phyloP scores from a whole-genome alignment of 2,888 invertebrate species.

The Axea sp. region DNA sequence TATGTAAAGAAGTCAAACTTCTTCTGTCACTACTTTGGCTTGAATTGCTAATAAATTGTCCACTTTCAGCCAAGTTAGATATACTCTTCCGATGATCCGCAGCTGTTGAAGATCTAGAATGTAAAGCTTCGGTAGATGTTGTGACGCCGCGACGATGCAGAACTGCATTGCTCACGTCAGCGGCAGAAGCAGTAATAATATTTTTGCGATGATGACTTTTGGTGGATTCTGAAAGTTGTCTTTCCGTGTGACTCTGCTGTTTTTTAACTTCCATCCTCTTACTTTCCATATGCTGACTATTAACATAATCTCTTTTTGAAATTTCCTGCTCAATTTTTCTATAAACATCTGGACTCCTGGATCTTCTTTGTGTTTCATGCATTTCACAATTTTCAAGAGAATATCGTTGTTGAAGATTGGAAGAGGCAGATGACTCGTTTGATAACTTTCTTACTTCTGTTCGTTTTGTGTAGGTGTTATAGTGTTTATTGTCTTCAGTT shows the following conservation, averaged over 20 bases:
- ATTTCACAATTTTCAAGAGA: conserved; percentile 78
- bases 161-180: conserved; percentile 88
- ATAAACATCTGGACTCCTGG: conserved; percentile 25
- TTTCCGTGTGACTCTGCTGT: conserved; percentile 74
- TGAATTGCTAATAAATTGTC: conserved; percentile 84
- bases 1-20: conserved; percentile 89
- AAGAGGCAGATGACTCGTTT: conserved; percentile 80
- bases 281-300: conserved; percentile 68
- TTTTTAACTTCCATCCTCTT: conserved; percentile 33
- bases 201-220: conserved; percentile 86
- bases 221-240: conserved; percentile 63
- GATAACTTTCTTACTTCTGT: conserved; percentile 70
- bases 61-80: conserved; percentile 87
- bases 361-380: conserved; percentile 53
- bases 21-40: conserved; percentile 86
- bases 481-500: conserved; percentile 81
- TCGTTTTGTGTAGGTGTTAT: conserved; percentile 79
- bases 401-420: conserved; percentile 73
- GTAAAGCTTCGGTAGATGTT: conserved; percentile 86
- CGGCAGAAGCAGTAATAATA: conserved; percentile 85
- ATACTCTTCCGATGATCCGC: conserved; percentile 90
- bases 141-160: conserved; percentile 87
- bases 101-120: conserved; percentile 85
- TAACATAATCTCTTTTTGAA: conserved; percentile 71
- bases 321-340: conserved; percentile 64